Base-by-base conservation (phyloP, 2,888 invertebrate genomes). In the Strigamia crassipes region DNA sequence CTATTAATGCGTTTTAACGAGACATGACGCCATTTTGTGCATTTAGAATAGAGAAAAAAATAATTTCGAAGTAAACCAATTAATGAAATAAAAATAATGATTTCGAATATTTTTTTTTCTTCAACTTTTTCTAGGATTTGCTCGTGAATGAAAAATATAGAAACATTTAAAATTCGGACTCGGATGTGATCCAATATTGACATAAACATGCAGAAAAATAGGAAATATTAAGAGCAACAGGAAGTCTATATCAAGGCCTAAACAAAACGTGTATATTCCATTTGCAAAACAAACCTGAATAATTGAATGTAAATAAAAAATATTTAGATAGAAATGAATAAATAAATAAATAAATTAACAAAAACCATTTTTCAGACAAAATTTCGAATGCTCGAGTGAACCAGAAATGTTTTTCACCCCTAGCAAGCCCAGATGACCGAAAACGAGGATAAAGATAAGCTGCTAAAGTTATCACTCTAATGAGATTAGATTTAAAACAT, bases 401-500 rank as follows among this genome's bases (percentile, higher is more conserved):
- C 4, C 38, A 10, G 10, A 38, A 38, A 38, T 38, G 38, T 38
- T 38, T 38, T 38, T 56, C 18, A 8, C n/a, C 6, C 18, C 5
- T 18, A 18, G 56, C 56, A 18, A n/a, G 9, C 18, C n/a, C 21
- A 18, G 56, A n/a, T 18, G 18, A 56, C 15, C 4, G 56, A 56
- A 56, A 56, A n/a, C 56, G 56, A 18, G 56, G 56, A 56, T 56
- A 4, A 56, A 56, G 56, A 56, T 56, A 56, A 56, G 56, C 56
- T n/a, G 56, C 56, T 56, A 18, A 56, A 56, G 18, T 56, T 21
- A 56, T 56, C 56, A 56, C 56, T 21, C 18, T 56, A 56, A 56
- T 56, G 56, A 56, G 56, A 56, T 56, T 56, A 56, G 18, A 56
- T 56, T 56, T 18, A 56, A 56, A 56, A 56, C 56, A 56, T 56